These are phyloP conservation scores for Geodia barretti DNA, from an alignment of 37 sponge, comb jelly and placozoan genomes.

Conservation along the genomic window DNA sequence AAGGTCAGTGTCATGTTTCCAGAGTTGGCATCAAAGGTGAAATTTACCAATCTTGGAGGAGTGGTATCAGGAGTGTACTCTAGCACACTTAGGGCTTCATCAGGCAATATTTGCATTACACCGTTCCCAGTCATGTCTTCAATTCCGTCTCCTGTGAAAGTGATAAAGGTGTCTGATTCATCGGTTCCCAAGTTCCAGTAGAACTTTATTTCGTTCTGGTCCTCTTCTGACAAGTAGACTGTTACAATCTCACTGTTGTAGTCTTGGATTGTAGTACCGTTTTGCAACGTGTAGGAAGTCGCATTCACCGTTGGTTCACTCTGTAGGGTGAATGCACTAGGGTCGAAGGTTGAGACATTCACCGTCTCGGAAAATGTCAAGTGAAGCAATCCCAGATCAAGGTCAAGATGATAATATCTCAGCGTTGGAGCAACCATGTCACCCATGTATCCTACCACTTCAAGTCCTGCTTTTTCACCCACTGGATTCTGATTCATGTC, in stretches of 20 bases:
- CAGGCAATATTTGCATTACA: slow-evolving; percentile 15
- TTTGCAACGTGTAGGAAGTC: slow-evolving; percentile 18
- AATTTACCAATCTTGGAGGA: slow-evolving; percentile 41
- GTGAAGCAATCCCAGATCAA: slow-evolving; percentile 65
- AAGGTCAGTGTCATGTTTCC: slow-evolving; percentile 68
- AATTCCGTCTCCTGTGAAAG: slow-evolving; percentile 25
- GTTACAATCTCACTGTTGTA: slow-evolving; percentile 51
- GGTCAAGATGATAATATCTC: slow-evolving; percentile 55
- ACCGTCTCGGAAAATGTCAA: slow-evolving; percentile 85
- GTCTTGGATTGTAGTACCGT: slow-evolving; percentile 23
- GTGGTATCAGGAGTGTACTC: slow-evolving; percentile 48
- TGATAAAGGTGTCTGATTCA: slow-evolving; percentile 51
- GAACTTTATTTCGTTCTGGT: slow-evolving; percentile 74
- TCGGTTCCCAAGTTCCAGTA: slow-evolving; percentile 44
- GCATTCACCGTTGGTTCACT: slow-evolving; percentile 27
- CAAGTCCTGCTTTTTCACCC: not conserved
- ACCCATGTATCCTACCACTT: slow-evolving; percentile 15
- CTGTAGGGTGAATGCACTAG: slow-evolving; percentile 40
- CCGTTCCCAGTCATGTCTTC: slow-evolving; percentile 66
- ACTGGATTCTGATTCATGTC: slow-evolving; percentile 79
- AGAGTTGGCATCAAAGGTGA: slow-evolving; percentile 70
- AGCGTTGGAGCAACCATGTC: slow-evolving; percentile 61
- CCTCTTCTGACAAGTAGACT: slow-evolving; percentile 40
- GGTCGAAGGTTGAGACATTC: slow-evolving; percentile 65
- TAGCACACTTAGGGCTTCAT: slow-evolving; percentile 4